These are phyloP conservation scores for Octonoba sinensis DNA, from an alignment of 2,888 invertebrate genomes.

Conservation along the genomic window DNA sequence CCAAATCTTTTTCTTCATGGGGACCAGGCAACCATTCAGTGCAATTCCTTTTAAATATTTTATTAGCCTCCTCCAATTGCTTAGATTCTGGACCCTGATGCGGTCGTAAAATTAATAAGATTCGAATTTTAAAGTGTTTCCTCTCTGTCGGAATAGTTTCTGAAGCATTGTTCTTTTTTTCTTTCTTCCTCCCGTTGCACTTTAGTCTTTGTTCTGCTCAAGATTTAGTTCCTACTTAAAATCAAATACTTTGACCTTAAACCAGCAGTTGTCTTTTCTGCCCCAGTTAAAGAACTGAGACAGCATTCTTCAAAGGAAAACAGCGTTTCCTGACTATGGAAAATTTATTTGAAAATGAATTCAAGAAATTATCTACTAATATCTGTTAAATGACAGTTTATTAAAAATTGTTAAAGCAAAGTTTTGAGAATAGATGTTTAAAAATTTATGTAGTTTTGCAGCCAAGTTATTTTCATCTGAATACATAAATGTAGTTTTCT, in stretches of 20 bases:
- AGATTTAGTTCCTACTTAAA: constrained; percentile 1
- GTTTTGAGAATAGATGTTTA: too few relatives aligned
- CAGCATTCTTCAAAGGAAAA: too few relatives aligned
- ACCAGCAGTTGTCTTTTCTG: constrained; percentile 39
- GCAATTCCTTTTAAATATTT: constrained; percentile 57
- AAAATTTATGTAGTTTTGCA: too few relatives aligned
- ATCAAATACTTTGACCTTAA: constrained; percentile 14
- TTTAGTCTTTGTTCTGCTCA: neutral
- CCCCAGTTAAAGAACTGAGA: neutral
- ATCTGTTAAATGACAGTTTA: too few relatives aligned
- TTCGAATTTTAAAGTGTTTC: constrained; percentile 61
- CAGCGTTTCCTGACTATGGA: too few relatives aligned
- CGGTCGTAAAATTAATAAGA: constrained; percentile 64
- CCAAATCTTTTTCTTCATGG: too few relatives aligned
- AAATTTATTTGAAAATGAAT: too few relatives aligned
- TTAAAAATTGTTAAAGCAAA: too few relatives aligned
- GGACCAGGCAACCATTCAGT: too few relatives aligned
- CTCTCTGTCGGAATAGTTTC: constrained; percentile 11
- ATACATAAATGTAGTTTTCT: too few relatives aligned
- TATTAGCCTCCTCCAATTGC: constrained; percentile 39
- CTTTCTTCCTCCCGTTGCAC: neutral
- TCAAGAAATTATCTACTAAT: too few relatives aligned
- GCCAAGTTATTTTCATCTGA: too few relatives aligned
- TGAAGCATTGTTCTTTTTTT: neutral
- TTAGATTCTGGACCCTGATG: constrained; percentile 21